These are phyloP conservation scores for Saccopteryx leptura DNA, from an alignment of 2,113 vertebrate species.

Conservation along the genomic window DNA sequence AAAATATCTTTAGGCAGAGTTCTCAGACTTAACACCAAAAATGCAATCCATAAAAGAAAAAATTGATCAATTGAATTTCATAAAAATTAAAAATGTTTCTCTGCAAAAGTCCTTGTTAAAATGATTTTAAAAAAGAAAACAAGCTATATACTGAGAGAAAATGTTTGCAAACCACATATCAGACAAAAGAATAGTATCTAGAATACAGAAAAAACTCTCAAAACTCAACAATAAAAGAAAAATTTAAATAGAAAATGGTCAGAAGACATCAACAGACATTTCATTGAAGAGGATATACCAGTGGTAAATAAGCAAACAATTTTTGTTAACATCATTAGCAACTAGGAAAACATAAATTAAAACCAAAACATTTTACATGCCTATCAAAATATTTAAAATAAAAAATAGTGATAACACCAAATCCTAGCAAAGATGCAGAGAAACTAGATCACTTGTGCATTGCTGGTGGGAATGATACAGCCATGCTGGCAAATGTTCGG, in stretches of 20 bases:
- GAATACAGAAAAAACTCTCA: slow-evolving; percentile 19
- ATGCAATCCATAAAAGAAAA: slow-evolving; percentile 43
- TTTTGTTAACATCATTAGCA: neutral
- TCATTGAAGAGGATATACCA: neutral
- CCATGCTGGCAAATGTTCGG: neutral
- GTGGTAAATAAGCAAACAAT: neutral
- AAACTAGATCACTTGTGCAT: neutral
- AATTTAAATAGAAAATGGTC: neutral
- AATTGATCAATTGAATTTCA: neutral
- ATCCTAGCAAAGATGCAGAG: neutral
- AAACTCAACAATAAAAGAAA: neutral
- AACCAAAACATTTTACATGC: neutral
- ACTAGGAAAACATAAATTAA: slow-evolving; percentile 11
- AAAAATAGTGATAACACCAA: neutral
- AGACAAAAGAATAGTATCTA: slow-evolving; percentile 22
- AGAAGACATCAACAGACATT: neutral
- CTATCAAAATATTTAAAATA: slow-evolving; percentile 8
- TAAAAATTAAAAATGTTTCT: slow-evolving; percentile 39
- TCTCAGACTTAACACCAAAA: slow-evolving; percentile 37
- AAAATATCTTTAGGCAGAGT: slow-evolving; percentile 9
- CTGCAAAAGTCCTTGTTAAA: neutral
- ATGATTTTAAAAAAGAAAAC: neutral
- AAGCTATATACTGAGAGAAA: slow-evolving; percentile 36
- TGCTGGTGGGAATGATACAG: neutral
- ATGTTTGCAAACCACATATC: slow-evolving; percentile 10